Conservation (phyloP, 2,113 vertebrate species). For the Passer montanus region DNA sequence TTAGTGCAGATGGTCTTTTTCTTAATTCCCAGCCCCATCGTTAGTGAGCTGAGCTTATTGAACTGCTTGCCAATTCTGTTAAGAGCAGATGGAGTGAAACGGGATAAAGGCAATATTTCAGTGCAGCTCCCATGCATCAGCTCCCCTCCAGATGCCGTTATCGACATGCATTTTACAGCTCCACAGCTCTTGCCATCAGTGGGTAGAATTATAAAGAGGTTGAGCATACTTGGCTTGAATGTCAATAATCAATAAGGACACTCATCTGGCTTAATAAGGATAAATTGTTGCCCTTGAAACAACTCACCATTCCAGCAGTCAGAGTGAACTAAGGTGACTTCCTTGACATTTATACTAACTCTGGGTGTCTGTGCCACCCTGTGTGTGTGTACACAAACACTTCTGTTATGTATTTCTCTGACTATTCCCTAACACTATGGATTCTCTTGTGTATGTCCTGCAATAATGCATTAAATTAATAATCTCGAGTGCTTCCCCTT, state of each 20-base stretch:
- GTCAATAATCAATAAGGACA: conserved; percentile 16
- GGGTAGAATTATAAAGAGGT: background rate
- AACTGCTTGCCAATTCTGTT: conserved; percentile 46
- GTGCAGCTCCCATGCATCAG: background rate
- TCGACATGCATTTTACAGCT: background rate
- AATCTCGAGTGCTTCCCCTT: background rate
- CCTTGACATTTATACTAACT: background rate
- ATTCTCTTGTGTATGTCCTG: background rate
- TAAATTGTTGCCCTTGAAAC: conserved; percentile 46
- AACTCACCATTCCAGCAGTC: background rate
- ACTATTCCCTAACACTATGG: background rate
- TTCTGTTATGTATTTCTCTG: background rate
- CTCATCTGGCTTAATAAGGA: conserved; percentile 27
- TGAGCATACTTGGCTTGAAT: background rate
- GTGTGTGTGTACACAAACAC: background rate
- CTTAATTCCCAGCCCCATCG: conserved; percentile 7
- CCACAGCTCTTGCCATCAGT: background rate
- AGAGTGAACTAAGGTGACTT: background rate
- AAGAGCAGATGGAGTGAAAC: conserved; percentile 42
- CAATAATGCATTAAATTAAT: background rate
- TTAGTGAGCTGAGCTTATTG: conserved; percentile 30
- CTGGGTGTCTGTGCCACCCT: background rate
- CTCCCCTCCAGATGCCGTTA: background rate
- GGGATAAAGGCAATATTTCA: conserved; percentile 31
- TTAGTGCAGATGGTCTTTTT: conserved; percentile 26